Evolutionary conservation across 2,797 vertebrate genomes (phyloP).

Genomic region (Gymnoscopelus microlampas): DNA sequence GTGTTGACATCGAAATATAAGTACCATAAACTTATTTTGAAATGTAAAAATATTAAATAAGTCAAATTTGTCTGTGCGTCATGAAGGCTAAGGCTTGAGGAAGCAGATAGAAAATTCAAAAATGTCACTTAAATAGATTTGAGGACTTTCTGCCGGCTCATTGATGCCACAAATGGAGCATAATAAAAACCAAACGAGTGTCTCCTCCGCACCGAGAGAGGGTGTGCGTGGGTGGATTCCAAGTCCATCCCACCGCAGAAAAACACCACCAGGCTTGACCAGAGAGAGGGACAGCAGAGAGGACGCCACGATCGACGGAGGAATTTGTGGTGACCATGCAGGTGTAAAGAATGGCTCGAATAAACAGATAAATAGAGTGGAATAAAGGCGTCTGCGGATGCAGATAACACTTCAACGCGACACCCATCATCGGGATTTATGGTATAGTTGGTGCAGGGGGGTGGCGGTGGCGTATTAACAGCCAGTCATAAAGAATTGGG

Average conservation of each 20-base stretch:
- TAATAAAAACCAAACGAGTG: slow-evolving; percentile 29
- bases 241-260: slow-evolving; percentile 36
- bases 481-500: slow-evolving; percentile 73
- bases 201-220: slow-evolving; percentile 70
- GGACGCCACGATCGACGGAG: slow-evolving; percentile 44
- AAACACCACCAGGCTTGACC: slow-evolving; percentile 45
- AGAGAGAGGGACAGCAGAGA: slow-evolving; percentile 36
- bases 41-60: slow-evolving; percentile 4
- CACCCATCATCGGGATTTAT: slow-evolving; percentile 77
- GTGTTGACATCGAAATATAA: background rate
- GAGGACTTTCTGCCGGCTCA: background rate
- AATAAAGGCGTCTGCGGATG: slow-evolving; percentile 68
- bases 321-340: slow-evolving; percentile 59
- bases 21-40: background rate
- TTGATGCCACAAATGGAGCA: slow-evolving; percentile 34
- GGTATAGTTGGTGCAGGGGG: slow-evolving; percentile 45
- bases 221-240: slow-evolving; percentile 59
- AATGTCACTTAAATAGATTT: slow-evolving; percentile 2
- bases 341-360: slow-evolving; percentile 65
- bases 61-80: background rate
- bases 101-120: slow-evolving; percentile 7
- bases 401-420: slow-evolving; percentile 72
- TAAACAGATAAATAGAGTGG: slow-evolving; percentile 67
- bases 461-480: slow-evolving; percentile 71
- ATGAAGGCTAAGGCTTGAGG: background rate